Evolutionary conservation across 1,140 invertebrate genomes (phyloP).

Genomic region (Oedothorax gibbosus): DNA sequence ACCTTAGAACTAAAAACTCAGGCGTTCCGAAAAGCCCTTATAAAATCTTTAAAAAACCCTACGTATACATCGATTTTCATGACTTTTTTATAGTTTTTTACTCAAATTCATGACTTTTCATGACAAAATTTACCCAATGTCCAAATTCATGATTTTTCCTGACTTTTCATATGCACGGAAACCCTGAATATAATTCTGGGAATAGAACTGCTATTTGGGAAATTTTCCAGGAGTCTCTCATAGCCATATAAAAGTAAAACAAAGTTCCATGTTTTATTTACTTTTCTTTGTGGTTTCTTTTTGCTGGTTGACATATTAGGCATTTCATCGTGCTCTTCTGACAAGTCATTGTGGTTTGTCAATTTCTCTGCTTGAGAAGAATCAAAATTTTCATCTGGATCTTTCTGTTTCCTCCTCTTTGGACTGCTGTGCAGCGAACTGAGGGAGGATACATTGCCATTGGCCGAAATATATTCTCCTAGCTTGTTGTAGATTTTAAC

Average conservation of each 20-base stretch:
- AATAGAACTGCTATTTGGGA: too few relatives aligned
- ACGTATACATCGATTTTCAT: too few relatives aligned
- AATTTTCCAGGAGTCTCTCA: not conserved
- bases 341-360: not conserved
- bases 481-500: slow-evolving; percentile 28
- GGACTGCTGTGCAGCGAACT: not conserved
- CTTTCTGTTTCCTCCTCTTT: slow-evolving; percentile 6
- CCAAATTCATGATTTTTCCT: too few relatives aligned
- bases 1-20: too few relatives aligned
- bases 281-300: not conserved
- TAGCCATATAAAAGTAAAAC: not conserved
- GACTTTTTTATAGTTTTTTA: too few relatives aligned
- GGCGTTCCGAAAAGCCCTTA: too few relatives aligned
- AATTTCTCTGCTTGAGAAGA: not conserved
- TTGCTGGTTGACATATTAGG: not conserved
- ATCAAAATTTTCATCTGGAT: not conserved
- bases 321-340: not conserved
- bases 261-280: not conserved
- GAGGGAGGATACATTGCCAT: not conserved
- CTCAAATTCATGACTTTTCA: too few relatives aligned
- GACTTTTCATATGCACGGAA: too few relatives aligned
- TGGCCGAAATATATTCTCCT: slow-evolving; percentile 21
- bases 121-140: too few relatives aligned
- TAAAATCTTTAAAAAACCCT: too few relatives aligned
- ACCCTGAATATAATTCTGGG: too few relatives aligned